Conservation (phyloP, 1,140 invertebrate genomes). For the Trichomalopsis sarcophagae region DNA sequence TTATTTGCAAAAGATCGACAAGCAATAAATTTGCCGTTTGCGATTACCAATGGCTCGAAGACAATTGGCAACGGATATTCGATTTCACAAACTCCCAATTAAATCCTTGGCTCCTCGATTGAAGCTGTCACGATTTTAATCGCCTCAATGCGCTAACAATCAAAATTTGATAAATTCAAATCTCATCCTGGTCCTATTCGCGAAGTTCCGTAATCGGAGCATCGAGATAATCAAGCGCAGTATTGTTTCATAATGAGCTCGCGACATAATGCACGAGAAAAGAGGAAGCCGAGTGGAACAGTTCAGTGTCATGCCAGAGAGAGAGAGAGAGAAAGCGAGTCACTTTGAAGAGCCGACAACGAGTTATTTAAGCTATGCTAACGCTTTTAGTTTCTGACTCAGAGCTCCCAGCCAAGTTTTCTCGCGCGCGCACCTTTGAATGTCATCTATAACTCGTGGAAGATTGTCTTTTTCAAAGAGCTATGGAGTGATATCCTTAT, state of each 20-base stretch:
- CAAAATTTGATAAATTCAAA: neutral
- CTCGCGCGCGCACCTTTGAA: conserved; percentile 30
- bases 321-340: neutral
- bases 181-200: neutral
- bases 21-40: conserved; percentile 12
- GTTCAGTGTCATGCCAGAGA: conserved; percentile 61
- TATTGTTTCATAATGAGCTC: conserved; percentile 57
- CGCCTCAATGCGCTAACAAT: neutral
- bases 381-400: conserved; percentile 69
- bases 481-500: neutral
- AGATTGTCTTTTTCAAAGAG: conserved; percentile 28
- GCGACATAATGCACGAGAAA: conserved; percentile 39
- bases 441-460: conserved; percentile 40
- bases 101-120: conserved; percentile 3
- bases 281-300: conserved; percentile 56
- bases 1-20: neutral
- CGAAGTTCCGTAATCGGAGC: neutral
- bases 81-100: neutral
- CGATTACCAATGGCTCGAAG: neutral
- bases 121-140: neutral
- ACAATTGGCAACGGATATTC: conserved; percentile 7
- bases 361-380: conserved; percentile 65
- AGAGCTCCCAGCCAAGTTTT: conserved; percentile 61
- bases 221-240: neutral
- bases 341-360: conserved; percentile 58